Base-by-base conservation (phyloP, 2,888 invertebrate genomes). In the Dynastes hyllus region DNA sequence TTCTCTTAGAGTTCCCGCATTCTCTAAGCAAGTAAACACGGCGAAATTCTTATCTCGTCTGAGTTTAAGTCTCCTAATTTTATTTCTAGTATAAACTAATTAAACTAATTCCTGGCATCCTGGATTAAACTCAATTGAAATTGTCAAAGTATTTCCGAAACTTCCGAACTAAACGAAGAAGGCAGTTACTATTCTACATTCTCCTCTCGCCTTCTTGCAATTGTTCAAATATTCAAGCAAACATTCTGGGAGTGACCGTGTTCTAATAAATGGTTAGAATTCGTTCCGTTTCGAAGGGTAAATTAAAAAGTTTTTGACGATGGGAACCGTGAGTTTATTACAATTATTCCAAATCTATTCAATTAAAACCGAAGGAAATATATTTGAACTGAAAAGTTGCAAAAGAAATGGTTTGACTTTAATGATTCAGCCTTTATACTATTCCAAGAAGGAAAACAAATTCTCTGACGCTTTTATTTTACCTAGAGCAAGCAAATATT, bases 121-220 rank as follows among this genome's bases (percentile, higher is more conserved):
- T 13, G 51, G 51, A 40, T 73, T 73, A 61, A 73, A 73, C 73
- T 73, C 73, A 58, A 58, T 58, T 73, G 73, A 58, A 73, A 58
- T 73, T 73, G 40, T 58, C 73, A 22, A 73, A 73, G 73, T 58
- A 58, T 73, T 73, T 58, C 37, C 22, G 58, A 45, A 73, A 73
- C 55, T 73, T 67, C 22, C n/a, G 16, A 58, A 37, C 58, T 13
- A 58, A 58, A 55, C n/a, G n/a, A 27, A 70, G 53, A 32, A 53
- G 22, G 50, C 11, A 40, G 40, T 9, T 67, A 50, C 50, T 63
- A 32, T 51, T 45, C 16, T 27, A 67, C 50, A n/a, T 9, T 37
- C 32, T 5, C 3, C 50, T 11, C n/a, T 45, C 32, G 51, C 40
- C 32, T n/a, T 55, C 40, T 16, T n/a, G 16, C 61, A 58, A 73